Evolutionary conservation across 2,888 invertebrate genomes (phyloP).

Genomic region (Lepidocyrtinus sp.): DNA sequence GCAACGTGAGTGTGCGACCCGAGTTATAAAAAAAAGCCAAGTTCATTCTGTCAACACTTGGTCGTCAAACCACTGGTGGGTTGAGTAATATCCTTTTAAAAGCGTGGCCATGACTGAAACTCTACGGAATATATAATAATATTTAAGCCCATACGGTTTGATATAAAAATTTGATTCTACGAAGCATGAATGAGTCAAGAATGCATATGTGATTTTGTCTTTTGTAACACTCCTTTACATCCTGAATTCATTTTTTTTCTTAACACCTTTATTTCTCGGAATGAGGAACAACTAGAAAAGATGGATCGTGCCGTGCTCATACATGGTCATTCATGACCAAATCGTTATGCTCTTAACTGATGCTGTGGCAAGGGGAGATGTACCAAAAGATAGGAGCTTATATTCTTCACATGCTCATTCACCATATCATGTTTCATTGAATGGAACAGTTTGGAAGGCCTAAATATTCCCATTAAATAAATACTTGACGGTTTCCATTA

Average conservation of each 20-base stretch:
- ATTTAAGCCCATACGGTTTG: too few relatives aligned
- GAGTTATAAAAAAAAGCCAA: too few relatives aligned
- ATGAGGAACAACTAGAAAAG: background rate
- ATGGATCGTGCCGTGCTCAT: conserved; percentile 13
- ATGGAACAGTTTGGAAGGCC: conserved; percentile 30
- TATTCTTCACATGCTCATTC: background rate
- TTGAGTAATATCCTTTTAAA: too few relatives aligned
- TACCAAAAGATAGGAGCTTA: conserved; percentile 34
- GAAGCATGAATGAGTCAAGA: too few relatives aligned
- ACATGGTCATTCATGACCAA: background rate
- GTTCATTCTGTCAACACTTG: too few relatives aligned
- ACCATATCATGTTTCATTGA: conserved; percentile 41
- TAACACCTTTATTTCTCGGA: background rate
- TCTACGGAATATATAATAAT: too few relatives aligned
- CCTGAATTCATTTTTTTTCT: background rate
- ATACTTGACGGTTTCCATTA: conserved; percentile 47
- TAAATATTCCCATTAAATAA: conserved; percentile 56
- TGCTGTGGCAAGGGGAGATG: conserved; percentile 32
- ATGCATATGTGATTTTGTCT: too few relatives aligned
- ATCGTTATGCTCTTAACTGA: conserved; percentile 4
- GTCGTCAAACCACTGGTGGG: too few relatives aligned
- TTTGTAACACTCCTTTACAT: too few relatives aligned
- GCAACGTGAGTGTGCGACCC: too few relatives aligned
- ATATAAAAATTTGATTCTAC: too few relatives aligned
- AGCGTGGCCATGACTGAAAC: too few relatives aligned